Percentiles rank a stretch among this genome's conserved stretches.
phyloP scores from a whole-genome alignment of 2,888 invertebrate genomes.

The Chrysolina americana region DNA sequence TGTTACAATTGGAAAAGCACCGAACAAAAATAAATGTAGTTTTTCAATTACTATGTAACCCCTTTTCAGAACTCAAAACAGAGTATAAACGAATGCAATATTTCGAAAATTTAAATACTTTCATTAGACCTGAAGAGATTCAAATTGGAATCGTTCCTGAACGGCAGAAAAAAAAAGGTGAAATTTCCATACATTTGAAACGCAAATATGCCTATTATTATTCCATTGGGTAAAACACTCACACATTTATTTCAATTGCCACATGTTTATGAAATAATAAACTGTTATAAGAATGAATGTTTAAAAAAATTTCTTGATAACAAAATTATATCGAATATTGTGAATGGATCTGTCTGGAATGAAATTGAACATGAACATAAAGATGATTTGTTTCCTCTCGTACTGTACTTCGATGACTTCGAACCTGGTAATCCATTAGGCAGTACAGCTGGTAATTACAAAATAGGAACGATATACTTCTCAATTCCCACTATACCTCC shows the following conservation, averaged over 20 bases:
- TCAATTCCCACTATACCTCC: constrained; percentile 36
- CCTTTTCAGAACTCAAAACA: constrained; percentile 27
- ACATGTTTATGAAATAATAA: constrained; percentile 30
- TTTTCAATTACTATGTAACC: constrained; percentile 16
- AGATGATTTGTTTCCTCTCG: constrained; percentile 22
- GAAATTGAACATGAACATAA: constrained; percentile 27
- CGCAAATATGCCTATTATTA: constrained; percentile 24
- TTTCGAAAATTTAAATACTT: constrained; percentile 29
- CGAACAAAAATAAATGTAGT: constrained; percentile 22
- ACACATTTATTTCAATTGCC: constrained; percentile 36
- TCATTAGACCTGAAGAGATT: constrained; percentile 25
- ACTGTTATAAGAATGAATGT: constrained; percentile 27
- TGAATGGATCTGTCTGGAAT: constrained; percentile 26
- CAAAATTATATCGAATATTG: constrained; percentile 21
- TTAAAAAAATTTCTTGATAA: constrained; percentile 23
- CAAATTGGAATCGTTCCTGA: constrained; percentile 25
- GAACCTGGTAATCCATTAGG: constrained; percentile 34
- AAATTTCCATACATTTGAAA: constrained; percentile 26
- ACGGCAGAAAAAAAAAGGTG: background rate
- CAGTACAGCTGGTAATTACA: constrained; percentile 22
- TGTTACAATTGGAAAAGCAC: constrained; percentile 16
- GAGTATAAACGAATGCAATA: constrained; percentile 31
- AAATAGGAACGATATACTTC: constrained; percentile 34
- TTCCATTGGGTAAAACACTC: constrained; percentile 31
- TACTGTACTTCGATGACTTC: constrained; percentile 36